Conservation (phyloP, 2,797 vertebrate genomes). For the Enteromius treurensis region DNA sequence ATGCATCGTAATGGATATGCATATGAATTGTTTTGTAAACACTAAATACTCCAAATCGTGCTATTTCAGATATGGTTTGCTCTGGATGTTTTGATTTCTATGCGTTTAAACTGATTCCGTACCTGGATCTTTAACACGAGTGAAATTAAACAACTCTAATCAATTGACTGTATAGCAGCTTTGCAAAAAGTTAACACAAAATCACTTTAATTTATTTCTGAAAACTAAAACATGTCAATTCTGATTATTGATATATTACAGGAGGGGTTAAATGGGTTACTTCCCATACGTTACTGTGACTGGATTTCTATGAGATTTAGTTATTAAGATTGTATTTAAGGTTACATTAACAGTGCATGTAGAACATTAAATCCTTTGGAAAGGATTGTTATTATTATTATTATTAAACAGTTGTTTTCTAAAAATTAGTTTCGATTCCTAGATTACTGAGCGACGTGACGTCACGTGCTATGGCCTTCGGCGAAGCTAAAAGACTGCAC, state of each 20-base stretch:
- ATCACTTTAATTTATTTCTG: neutral
- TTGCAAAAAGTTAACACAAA: neutral
- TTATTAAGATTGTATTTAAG: neutral
- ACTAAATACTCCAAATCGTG: neutral
- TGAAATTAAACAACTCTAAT: neutral
- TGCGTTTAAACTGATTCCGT: neutral
- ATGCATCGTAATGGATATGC: neutral
- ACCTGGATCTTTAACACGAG: neutral
- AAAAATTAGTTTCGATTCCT: slow-evolving; percentile 14
- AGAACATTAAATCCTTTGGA: neutral
- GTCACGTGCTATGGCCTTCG: slow-evolving; percentile 3
- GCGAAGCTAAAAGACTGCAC: slow-evolving; percentile 8
- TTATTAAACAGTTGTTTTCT: neutral
- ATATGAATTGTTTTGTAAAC: neutral
- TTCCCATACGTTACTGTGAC: neutral
- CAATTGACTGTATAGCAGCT: neutral
- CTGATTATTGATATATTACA: neutral
- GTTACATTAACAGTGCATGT: neutral
- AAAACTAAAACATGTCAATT: neutral
- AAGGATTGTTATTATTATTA: too few relatives aligned
- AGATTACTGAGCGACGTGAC: neutral
- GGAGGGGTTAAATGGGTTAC: neutral
- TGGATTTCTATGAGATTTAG: neutral
- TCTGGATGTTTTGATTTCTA: neutral
- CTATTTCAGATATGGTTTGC: neutral